Evolutionary conservation across 2,113 vertebrate genomes (phyloP).

Genomic region (Falco punctatus): DNA sequence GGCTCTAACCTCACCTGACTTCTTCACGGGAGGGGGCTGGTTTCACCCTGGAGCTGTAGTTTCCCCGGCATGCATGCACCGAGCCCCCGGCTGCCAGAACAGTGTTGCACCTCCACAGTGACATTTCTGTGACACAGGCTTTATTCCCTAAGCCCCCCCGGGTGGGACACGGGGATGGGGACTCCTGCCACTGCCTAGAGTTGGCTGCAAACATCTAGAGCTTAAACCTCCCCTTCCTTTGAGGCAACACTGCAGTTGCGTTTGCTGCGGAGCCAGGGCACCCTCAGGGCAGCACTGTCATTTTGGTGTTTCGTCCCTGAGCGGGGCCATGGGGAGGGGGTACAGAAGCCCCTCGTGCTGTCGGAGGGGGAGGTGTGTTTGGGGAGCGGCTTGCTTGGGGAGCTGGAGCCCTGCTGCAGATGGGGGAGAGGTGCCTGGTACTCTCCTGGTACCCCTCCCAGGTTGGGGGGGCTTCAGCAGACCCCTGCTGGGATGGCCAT

Average conservation of each 20-base stretch:
- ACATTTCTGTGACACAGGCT: not conserved
- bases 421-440: not conserved
- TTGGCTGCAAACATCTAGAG: not conserved
- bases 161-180: not conserved
- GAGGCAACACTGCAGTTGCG: not conserved
- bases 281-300: not conserved
- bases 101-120: not conserved
- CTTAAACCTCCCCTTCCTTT: not conserved
- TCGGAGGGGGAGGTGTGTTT: not conserved
- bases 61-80: not conserved
- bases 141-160: not conserved
- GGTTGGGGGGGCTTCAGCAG: not conserved
- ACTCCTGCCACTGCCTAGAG: not conserved
- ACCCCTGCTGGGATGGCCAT: not conserved
- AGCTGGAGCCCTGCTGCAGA: not conserved
- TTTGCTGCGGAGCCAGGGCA: not conserved
- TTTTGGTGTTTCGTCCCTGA: not conserved
- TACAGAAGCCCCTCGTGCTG: not conserved
- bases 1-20: not conserved
- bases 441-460: not conserved
- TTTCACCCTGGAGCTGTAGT: not conserved
- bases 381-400: not conserved
- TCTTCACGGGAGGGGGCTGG: not conserved
- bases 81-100: not conserved
- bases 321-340: not conserved